Conservation (phyloP, 2,888 invertebrate species). For the Eupsilia transversa region DNA sequence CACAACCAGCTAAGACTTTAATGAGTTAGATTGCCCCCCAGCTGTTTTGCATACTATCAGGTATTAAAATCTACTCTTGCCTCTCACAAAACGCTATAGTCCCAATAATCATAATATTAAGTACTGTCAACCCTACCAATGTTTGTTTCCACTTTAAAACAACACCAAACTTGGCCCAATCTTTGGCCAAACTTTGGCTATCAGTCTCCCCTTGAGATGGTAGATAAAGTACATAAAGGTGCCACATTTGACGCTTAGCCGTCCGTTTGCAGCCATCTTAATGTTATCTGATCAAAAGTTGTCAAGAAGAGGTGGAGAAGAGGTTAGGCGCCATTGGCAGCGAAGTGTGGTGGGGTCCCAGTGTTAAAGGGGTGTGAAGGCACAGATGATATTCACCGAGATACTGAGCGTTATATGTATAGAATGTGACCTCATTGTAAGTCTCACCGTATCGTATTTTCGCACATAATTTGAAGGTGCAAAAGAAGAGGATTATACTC, state of each 20-base stretch:
- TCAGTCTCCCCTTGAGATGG: constrained; percentile 64
- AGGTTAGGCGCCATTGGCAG: constrained; percentile 65
- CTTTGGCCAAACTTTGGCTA: constrained; percentile 55
- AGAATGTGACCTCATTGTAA: constrained; percentile 63
- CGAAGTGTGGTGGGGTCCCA: constrained; percentile 36
- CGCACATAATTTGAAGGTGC: constrained; percentile 61
- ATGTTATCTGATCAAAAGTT: constrained; percentile 86
- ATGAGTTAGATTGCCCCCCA: constrained; percentile 18
- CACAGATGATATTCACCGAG: constrained; percentile 76
- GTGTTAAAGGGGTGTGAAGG: constrained; percentile 32
- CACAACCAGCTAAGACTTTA: not conserved
- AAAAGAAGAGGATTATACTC: constrained; percentile 1
- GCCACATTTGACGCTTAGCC: constrained; percentile 78
- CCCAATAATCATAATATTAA: constrained; percentile 4
- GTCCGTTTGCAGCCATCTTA: constrained; percentile 75
- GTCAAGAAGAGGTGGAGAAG: constrained; percentile 78
- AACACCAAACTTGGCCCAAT: constrained; percentile 34
- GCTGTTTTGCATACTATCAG: constrained; percentile 31
- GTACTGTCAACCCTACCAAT: constrained; percentile 46
- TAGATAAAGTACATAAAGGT: constrained; percentile 71
- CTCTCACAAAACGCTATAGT: not conserved
- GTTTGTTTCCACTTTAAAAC: constrained; percentile 58
- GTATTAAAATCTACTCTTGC: constrained; percentile 25
- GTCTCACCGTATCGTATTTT: constrained; percentile 57
- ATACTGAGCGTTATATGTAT: constrained; percentile 74